Base-by-base conservation (phyloP, 2,113 vertebrate species). In the Paralichthys olivaceus region DNA sequence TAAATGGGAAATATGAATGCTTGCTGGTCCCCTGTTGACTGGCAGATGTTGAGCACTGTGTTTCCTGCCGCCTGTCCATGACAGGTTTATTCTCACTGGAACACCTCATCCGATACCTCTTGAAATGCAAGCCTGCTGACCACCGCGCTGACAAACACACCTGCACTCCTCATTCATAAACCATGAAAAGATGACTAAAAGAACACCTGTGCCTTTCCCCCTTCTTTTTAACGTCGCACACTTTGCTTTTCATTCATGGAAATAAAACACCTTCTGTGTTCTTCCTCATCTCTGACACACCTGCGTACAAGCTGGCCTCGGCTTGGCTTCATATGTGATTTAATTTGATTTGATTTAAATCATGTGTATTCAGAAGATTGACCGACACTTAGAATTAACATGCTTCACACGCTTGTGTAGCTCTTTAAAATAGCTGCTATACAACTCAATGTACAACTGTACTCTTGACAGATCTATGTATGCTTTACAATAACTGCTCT, bases 121-220 rank as follows among this genome's bases (percentile, higher is more conserved):
- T 79, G 81, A 86, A 82, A 86, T 23, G 25, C 53, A 78, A 88
- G 49, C 60, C 79, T n/a, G 47, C 69, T 80, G 77, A 32, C 51
- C 71, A 58, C 43, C 64, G 71, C 29, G 28, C 47, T 40, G 59
- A 69, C 49, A 75, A 32, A 43, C 67, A 75, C 68, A 84, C 74
- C 68, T 79, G 71, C 65, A 70, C 5, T 5, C 53, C 81, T 89
- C 84, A 81, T 88, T 83, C 66, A 82, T 85, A 73, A 91, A 85
- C 57, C 65, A 86, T 87, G 34, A 54, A 37, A 61, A 54, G 60
- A 43, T 45, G 57, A 81, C 77, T 73, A 34, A 73, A 72, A 69
- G 34, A 12, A 5, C 69, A 67, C 64, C 75, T 55, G 63, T 1
- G 53, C 64, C 61, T 69, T 59, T 66, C 22, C 25, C 63, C 26